Evolutionary conservation across 2,113 vertebrate genomes (phyloP), one percentile per base, ranked within the genome.

Genomic region (Sakesphorus luctuosus): DNA sequence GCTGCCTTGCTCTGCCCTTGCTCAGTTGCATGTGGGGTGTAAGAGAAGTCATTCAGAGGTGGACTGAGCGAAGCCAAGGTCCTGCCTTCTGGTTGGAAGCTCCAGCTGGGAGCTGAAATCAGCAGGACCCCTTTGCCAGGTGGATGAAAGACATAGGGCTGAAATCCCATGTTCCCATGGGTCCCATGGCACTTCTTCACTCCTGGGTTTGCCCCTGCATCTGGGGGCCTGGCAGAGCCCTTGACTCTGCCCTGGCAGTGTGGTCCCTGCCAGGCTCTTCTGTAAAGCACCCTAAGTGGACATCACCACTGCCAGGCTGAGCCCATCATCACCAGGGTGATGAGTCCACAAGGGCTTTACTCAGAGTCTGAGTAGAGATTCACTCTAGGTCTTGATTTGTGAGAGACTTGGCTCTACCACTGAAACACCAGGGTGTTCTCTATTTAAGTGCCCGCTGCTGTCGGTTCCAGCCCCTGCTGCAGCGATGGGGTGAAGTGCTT

Each of bases 21-120:
- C 38, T 47, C 4, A 0, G 11, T 4, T 20, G 6, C 7, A 8
- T 13, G 0, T 2, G 33, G 62, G 33, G 11, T 56, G 26, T n/a
- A 40, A 29, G 28, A 61, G 49, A 33, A 25, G 36, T 58, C 1
- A 0, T 47, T 67, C 4, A 0, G 25, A 88, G 31, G 46, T 50
- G 55, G 46, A 44, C 26, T 26, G 21, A 20, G 12, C 43, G 12
- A 33, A 66, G 20, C 40, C 44, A 25, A 18, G 18, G 20, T 49
- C 43, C 46, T 35, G 15, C 65, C 75, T 78, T 28, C 52, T 24
- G 16, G 16, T 3, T 43, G 40, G 3, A 35, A 53, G 56, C n/a
- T n/a, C 50, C 3, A 1, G 0, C 0, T 49, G 44, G 38, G 20
- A 67, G 4, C 29, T 3, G 1, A 55, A 73, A 18, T 23, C 9